phyloP scores from a whole-genome alignment of 2,888 invertebrate genomes.

The Cryptops parisi region DNA sequence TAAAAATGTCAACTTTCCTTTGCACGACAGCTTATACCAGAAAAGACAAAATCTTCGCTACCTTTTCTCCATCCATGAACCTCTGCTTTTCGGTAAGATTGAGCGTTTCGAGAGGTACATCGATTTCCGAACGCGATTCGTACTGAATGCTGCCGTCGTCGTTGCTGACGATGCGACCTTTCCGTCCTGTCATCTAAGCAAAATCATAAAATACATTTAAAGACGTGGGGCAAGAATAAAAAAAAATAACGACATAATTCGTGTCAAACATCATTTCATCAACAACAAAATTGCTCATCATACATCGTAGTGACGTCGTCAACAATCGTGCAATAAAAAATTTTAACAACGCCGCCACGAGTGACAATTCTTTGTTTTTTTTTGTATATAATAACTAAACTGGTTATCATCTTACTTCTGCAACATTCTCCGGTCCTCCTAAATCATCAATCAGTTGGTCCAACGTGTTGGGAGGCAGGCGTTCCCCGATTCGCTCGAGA shows the following conservation, averaged over 20 bases:
- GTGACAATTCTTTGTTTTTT: background rate
- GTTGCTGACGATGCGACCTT: constrained; percentile 72
- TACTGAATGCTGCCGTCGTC: constrained; percentile 87
- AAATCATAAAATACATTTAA: constrained; percentile 13
- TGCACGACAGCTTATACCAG: no score
- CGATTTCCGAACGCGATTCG: constrained; percentile 84
- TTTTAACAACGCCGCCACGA: background rate
- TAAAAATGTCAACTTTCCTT: no score
- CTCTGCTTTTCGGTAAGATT: constrained; percentile 70
- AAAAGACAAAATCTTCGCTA: constrained; percentile 18
- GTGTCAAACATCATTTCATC: no score
- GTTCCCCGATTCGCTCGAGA: constrained; percentile 72
- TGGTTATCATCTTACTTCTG: constrained; percentile 47
- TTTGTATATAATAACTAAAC: background rate
- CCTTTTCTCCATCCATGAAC: constrained; percentile 98
- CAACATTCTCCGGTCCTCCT: constrained; percentile 94
- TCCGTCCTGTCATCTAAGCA: constrained; percentile 88
- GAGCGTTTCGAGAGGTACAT: constrained; percentile 90
- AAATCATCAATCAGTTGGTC: constrained; percentile 97
- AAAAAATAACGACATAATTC: no score
- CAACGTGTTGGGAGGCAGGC: constrained; percentile 88
- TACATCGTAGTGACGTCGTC: no score
- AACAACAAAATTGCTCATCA: no score
- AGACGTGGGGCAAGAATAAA: no score
- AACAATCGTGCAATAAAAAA: no score